phyloP scores from a whole-genome alignment of 1,140 invertebrate genomes.

The Agrilus planipennis region DNA sequence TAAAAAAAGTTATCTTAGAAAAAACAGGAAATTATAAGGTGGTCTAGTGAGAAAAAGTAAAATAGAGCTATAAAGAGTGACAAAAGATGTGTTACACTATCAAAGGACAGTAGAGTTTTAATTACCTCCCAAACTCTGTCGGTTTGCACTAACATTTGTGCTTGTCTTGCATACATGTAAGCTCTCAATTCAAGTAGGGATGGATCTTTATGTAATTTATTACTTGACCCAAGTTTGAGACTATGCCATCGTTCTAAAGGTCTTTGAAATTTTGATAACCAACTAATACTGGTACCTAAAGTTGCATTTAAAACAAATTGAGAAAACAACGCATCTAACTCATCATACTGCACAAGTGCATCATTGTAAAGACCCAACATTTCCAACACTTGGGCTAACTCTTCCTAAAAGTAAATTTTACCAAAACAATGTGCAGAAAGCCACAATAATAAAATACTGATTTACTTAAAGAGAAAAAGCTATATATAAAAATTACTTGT shows the following conservation, averaged over 20 bases:
- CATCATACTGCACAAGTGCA: conserved; percentile 93
- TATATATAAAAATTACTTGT: conserved; percentile 46
- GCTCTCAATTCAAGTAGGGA: conserved; percentile 79
- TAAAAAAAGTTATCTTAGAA: no score
- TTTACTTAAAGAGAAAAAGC: neutral
- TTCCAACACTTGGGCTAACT: conserved; percentile 88
- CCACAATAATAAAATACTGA: neutral
- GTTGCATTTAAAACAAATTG: conserved; percentile 91
- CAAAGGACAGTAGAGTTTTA: no score
- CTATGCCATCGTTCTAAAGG: conserved; percentile 74
- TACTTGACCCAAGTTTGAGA: conserved; percentile 50
- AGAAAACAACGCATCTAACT: conserved; percentile 91
- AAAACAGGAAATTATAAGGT: no score
- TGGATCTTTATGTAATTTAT: conserved; percentile 21
- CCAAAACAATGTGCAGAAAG: neutral
- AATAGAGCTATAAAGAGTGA: no score
- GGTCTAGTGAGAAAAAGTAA: no score
- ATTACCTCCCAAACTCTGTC: conserved; percentile 70
- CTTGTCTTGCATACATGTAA: conserved; percentile 90
- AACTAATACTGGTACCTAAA: conserved; percentile 67
- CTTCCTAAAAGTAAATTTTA: conserved; percentile 56
- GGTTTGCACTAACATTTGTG: conserved; percentile 66
- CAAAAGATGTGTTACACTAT: no score
- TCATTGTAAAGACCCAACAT: conserved; percentile 90
- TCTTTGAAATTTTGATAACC: conserved; percentile 65